Percentiles rank a stretch among this genome's conserved stretches.
These are phyloP conservation scores for Amblyteles armatorius DNA, from an alignment of 2,888 invertebrate genomes.

Conservation along the genomic window DNA sequence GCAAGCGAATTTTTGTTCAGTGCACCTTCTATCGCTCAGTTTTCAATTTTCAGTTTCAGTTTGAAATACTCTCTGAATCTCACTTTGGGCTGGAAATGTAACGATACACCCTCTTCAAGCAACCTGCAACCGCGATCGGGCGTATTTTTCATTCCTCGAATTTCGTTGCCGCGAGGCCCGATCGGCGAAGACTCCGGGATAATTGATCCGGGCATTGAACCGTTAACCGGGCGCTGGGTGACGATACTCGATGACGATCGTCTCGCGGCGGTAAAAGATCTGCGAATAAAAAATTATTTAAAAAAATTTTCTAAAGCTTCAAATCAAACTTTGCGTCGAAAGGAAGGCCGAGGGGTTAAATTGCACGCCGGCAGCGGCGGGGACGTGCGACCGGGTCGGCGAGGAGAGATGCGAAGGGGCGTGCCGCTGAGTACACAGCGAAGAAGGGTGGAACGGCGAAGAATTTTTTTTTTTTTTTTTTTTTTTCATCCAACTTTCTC, in stretches of 20 bases:
- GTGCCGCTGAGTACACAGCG: constrained; percentile 12
- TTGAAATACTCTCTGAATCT: too few relatives aligned
- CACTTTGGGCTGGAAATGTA: too few relatives aligned
- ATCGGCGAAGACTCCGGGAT: too few relatives aligned
- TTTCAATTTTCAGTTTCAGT: too few relatives aligned
- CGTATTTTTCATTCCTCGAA: background rate
- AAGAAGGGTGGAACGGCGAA: constrained; percentile 35
- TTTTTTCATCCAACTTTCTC: background rate
- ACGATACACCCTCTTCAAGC: background rate
- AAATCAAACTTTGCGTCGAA: constrained; percentile 49
- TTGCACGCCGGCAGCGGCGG: constrained; percentile 20
- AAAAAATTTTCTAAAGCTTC: constrained; percentile 31
- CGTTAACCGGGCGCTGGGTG: too few relatives aligned
- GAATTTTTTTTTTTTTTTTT: constrained; percentile 25
- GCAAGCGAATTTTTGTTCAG: too few relatives aligned
- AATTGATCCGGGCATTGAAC: too few relatives aligned
- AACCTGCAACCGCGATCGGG: background rate
- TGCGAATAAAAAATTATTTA: background rate
- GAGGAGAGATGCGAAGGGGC: background rate
- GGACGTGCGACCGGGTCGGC: background rate
- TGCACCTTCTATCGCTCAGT: too few relatives aligned
- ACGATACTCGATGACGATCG: background rate
- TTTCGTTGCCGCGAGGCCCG: too few relatives aligned
- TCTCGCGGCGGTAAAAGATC: constrained; percentile 16
- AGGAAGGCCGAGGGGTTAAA: constrained; percentile 19